Percentiles rank a stretch among this genome's conserved stretches.
phyloP scores from a whole-genome alignment of 2,113 vertebrate genomes.

The Tragelaphus strepsiceros region DNA sequence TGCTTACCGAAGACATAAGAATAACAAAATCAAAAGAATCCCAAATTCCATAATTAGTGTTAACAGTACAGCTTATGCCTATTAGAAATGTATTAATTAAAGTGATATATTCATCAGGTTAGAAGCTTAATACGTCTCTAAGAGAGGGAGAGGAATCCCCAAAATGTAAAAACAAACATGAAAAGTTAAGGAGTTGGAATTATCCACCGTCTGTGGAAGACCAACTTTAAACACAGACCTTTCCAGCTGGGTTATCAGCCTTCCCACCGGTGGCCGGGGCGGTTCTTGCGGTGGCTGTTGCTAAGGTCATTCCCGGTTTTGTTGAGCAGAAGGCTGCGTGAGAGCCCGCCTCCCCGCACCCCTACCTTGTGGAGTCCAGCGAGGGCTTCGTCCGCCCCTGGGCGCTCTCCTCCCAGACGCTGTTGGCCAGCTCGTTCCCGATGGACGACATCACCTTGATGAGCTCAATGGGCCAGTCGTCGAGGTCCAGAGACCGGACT shows the following conservation, averaged over 20 bases:
- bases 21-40: neutral
- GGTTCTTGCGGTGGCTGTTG: accelerated
- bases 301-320: accelerated
- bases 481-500: constrained; percentile 95
- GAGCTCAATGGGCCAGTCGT: constrained; percentile 97
- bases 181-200: neutral
- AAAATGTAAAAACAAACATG: constrained; percentile 21
- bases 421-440: constrained; percentile 95
- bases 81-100: constrained; percentile 55
- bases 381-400: constrained; percentile 92
- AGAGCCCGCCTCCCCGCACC: accelerated
- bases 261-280: neutral
- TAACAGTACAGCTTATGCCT: neutral
- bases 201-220: accelerated
- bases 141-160: neutral
- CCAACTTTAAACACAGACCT: neutral
- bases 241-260: too few species aligned
- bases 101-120: constrained; percentile 43
- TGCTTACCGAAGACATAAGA: neutral
- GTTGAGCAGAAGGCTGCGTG: accelerated
- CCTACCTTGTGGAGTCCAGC: constrained; percentile 91
- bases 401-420: constrained; percentile 93
- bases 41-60: constrained; percentile 1
- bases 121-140: neutral
- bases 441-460: constrained; percentile 96